Evolutionary conservation across 2,113 vertebrate species (phyloP), one percentile per base, ranked within the genome.

Genomic region (Laticauda laticaudata): DNA sequence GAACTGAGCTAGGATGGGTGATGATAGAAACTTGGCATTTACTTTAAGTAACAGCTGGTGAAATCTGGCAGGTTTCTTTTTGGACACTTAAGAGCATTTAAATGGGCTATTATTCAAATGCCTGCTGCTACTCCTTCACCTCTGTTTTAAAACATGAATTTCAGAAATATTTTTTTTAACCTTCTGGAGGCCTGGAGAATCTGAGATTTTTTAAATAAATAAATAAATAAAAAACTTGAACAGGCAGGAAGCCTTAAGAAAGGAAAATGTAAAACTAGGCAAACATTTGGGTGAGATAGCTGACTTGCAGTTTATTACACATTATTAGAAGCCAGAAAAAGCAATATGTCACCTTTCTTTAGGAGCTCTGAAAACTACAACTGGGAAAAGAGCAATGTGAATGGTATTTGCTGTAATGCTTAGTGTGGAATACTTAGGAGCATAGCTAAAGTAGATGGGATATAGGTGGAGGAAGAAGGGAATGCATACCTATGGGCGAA

Each of bases 11-110:
- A 86, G 86, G 91, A 93, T 93, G 93, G 90, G 93, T 94, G 90
- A 86, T 94, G 93, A 95, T 88, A 95, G 94, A 96, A 95, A 96
- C 54, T 96, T 97, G 97, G 94, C 92, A 34, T 90, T 90, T 92
- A 93, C 89, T 92, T 96, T 96, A 94, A 89, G 93, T 94, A 95
- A 97, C 97, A 97, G 96, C 96, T 96, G 96, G 94, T 94, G 93
- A 89, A 51, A 92, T 92, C 93, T 97, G 97, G 93, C 94, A 89
- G 92, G 92, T 85, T 87, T 94, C 53, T 92, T 93, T 92, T 39
- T 89, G 91, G 87, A 94, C 95, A 97, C 94, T 96, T 95, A 95
- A 89, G 87, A 75, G 14, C 94, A 94, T 95, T 96, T 96, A 97
- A 96, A 95, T 94, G 88, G 54, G 90, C 88, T 92, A 54, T 92